phyloP scores from a whole-genome alignment of 2,113 vertebrate genomes.

The Neotoma lepida region DNA sequence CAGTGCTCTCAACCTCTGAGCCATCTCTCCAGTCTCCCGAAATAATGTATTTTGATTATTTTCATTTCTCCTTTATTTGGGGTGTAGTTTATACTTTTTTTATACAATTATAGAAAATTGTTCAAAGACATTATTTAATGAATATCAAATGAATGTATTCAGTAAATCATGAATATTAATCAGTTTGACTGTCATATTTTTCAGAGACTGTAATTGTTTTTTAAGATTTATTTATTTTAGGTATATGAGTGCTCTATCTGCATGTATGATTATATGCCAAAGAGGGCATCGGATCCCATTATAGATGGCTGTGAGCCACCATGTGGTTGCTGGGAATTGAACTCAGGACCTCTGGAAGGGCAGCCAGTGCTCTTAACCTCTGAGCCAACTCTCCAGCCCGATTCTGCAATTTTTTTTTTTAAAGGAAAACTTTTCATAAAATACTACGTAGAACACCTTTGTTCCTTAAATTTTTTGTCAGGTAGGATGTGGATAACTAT shows the following conservation, averaged over 20 bases:
- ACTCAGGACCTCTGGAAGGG: too few species aligned
- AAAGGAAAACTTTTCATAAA: neutral
- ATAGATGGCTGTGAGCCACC: too few species aligned
- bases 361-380: too few species aligned
- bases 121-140: neutral
- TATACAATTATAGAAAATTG: too few species aligned
- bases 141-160: neutral
- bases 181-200: slow-evolving; percentile 21
- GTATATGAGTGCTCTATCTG: too few species aligned
- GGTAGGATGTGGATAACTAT: neutral
- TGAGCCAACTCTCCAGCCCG: too few species aligned
- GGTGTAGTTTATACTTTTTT: neutral
- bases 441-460: neutral
- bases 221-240: too few species aligned
- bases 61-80: neutral
- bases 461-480: slow-evolving; percentile 33
- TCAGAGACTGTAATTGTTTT: neutral
- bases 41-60: slow-evolving; percentile 19
- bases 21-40: too few species aligned
- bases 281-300: too few species aligned
- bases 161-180: slow-evolving; percentile 21
- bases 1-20: too few species aligned
- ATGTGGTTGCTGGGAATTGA: too few species aligned
- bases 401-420: neutral
- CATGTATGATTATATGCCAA: too few species aligned